Conservation (phyloP, 2,888 invertebrate genomes). For the Andrena hattorfiana region DNA sequence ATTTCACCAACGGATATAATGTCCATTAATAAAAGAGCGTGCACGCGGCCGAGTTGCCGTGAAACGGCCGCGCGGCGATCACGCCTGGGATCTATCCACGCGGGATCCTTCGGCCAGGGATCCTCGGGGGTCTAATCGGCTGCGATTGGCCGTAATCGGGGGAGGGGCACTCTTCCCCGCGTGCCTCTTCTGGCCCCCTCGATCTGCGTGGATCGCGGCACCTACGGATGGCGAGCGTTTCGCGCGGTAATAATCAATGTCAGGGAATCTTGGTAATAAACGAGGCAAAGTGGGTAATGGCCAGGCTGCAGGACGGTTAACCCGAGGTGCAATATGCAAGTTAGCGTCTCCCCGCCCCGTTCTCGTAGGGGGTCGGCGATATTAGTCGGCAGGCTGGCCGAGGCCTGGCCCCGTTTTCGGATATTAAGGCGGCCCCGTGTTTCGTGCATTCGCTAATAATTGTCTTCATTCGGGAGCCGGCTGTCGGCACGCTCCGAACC, state of each 20-base stretch:
- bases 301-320: constrained; percentile 58
- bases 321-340: constrained; percentile 67
- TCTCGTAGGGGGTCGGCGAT: constrained; percentile 32
- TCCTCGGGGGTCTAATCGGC: constrained; percentile 56
- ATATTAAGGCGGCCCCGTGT: constrained; percentile 45
- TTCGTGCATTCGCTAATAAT: constrained; percentile 57
- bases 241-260: constrained; percentile 66
- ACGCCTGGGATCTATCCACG: constrained; percentile 24
- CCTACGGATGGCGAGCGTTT: constrained; percentile 29
- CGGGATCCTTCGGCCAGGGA: not conserved
- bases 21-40: constrained; percentile 64
- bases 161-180: not conserved
- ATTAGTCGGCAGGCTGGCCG: constrained; percentile 47
- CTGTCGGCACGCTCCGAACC: constrained; percentile 22
- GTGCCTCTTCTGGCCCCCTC: not conserved
- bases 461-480: constrained; percentile 59
- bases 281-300: constrained; percentile 71
- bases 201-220: constrained; percentile 38
- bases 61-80: constrained; percentile 32
- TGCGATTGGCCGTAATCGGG: constrained; percentile 58
- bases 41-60: constrained; percentile 12
- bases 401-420: constrained; percentile 46
- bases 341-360: constrained; percentile 57
- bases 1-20: constrained; percentile 48
- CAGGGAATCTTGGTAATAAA: constrained; percentile 57